Base-by-base conservation (phyloP, 2,888 invertebrate genomes). In the Automeris io region DNA sequence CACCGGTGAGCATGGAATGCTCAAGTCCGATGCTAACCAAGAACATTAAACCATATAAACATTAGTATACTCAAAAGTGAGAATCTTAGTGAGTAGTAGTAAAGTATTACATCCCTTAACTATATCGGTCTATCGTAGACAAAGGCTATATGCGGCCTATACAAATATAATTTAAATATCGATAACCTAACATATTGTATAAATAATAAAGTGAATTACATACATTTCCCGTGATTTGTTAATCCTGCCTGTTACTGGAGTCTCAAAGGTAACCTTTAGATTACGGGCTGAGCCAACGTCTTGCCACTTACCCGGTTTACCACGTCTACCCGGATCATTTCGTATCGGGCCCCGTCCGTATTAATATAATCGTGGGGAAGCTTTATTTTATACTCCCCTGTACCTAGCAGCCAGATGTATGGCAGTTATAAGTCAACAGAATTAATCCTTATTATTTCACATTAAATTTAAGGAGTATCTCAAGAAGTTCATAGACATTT, bases 371-470 rank as follows among this genome's bases (percentile, higher is more conserved):
- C 77, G 73, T 70, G 54, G 69, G 64, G 70, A 78, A 74, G 80
- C 82, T 83, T 83, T 78, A 83, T 78, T 86, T 81, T 79, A 78
- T 74, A 76, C 73, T 69, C 68, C 70, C 70, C 65, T 64, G 63
- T 70, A 64, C 61, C 53, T 51, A 64, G 75, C 78, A 70, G 71
- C 65, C 57, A 76, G 76, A 88, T 82, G 75, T 79, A 88, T 88
- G 73, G 72, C 85, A 75, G 81, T 85, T 77, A 86, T 87, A 81
- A 88, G 88, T 85, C 82, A 83, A 63, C 73, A 61, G 72, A 80
- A 85, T 77, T 88, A 87, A 85, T 83, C 88, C 76, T 74, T 82
- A 82, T 80, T 80, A 78, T 77, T 85, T 69, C 74, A 78, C 72
- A 87, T 82, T 74, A 79, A 81, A 82, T 80, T 63, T 71, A 81